Percentiles rank a stretch among this genome's conserved stretches.
phyloP scores from a whole-genome alignment of 2,888 invertebrate species.

The Xestia ashworthii region DNA sequence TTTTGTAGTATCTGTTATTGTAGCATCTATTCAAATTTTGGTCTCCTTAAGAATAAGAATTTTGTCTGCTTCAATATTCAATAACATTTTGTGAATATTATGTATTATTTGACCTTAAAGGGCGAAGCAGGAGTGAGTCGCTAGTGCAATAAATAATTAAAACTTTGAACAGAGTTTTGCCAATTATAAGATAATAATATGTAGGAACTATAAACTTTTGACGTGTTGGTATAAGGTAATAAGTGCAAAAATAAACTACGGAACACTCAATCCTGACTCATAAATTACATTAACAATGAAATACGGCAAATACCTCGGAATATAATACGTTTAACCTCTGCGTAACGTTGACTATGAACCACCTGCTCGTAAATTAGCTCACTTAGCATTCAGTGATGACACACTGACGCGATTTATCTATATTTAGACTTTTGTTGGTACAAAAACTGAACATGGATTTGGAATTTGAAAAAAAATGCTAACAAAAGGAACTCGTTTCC shows the following conservation, averaged over 20 bases:
- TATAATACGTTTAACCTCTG: background rate
- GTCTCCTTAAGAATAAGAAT: too few species aligned
- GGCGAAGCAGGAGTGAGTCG: too few species aligned
- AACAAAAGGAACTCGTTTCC: background rate
- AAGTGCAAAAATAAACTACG: background rate
- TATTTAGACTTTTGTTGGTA: background rate
- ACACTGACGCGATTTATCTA: background rate
- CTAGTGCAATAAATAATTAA: too few species aligned
- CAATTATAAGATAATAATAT: background rate
- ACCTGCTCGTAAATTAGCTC: conserved; percentile 22
- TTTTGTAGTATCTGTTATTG: background rate
- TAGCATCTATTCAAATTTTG: too few species aligned
- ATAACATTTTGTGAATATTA: too few species aligned
- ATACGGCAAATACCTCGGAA: background rate
- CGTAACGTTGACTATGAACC: conserved; percentile 11
- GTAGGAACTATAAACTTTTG: background rate
- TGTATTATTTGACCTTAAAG: too few species aligned
- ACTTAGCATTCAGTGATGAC: background rate
- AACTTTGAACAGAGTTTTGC: background rate
- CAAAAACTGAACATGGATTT: background rate
- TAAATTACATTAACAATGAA: conserved; percentile 9
- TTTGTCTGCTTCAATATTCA: too few species aligned
- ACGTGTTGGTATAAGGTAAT: background rate
- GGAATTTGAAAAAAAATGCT: background rate
- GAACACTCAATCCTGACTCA: background rate